Base-by-base conservation (phyloP, 2,113 vertebrate genomes). In the Nothoprocta perdicaria region DNA sequence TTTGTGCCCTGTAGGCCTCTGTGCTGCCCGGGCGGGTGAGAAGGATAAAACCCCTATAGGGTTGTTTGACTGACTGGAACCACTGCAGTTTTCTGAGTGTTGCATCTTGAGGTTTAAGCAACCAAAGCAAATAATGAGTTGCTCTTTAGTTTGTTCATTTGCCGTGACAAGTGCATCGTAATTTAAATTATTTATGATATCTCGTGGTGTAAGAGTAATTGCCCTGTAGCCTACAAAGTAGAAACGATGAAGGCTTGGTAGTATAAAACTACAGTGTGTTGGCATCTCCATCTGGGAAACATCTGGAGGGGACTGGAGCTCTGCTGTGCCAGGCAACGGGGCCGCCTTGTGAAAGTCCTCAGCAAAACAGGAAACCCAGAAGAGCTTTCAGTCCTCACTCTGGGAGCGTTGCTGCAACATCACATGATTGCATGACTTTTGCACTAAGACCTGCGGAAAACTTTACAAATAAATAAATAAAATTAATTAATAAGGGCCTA, bases 221-320 rank as follows among this genome's bases (percentile, higher is more conserved):
- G 2, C 24, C 24, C 63, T 62, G 33, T 15, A 33, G 55, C 22
- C 12, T n/a, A 26, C 46, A 12, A 0, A 4, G 31, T 65, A 50
- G 57, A 62, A 58, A 48, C 74, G 68, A 6, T 71, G 72, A 40
- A 61, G 41, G 33, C 55, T 31, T 46, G 72, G 60, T 57, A 26
- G 0, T 8, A 23, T 13, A 73, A 91, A n/a, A 43, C 52, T 40
- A 33, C 18, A 48, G 4, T 18, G 26, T 14, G 0, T 9, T 31
- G 60, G 16, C 65, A 53, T 50, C 35, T 80, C 68, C 38, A 3
- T 10, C 0, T 2, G 31, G 14, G 61, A 55, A n/a, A 22, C 22
- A 17, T 53, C 21, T 46, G n/a, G 67, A 65, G 45, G n/a, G 58
- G 19, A 19, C 19, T 31, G 8, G 50, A 83, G 18, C n/a, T 27